Conservation (phyloP, 2,113 vertebrate genomes). For the Pteropus alecto region DNA sequence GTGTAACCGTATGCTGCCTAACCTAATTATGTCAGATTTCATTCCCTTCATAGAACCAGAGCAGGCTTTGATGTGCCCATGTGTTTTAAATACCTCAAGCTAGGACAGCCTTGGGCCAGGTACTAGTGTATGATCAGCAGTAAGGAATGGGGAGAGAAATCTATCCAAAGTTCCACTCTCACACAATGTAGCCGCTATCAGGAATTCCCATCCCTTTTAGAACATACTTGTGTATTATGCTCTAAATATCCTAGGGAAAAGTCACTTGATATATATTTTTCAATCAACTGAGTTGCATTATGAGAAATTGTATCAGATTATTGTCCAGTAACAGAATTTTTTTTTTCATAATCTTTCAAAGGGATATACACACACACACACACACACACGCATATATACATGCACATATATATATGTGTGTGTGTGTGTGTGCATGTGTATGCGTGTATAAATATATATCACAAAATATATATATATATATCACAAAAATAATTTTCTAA, state of each 20-base stretch:
- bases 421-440: background rate
- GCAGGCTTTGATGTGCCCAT: background rate
- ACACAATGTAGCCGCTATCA: background rate
- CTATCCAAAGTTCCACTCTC: background rate
- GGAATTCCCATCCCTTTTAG: background rate
- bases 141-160: background rate
- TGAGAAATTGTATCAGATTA: background rate
- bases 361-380: too few relatives aligned
- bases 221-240: background rate
- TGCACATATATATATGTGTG: too few relatives aligned
- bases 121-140: background rate
- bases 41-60: background rate
- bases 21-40: background rate
- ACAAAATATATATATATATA: too few relatives aligned
- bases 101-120: background rate
- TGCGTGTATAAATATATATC: background rate
- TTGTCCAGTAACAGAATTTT: background rate
- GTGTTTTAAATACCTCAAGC: background rate
- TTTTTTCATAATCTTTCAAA: background rate
- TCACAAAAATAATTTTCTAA: background rate
- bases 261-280: background rate
- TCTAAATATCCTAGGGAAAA: background rate
- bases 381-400: too few relatives aligned
- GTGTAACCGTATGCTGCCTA: background rate
- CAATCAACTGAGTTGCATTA: background rate